Evolutionary conservation across 1,140 invertebrate genomes (phyloP).

Genomic region (Lucilia sericata): DNA sequence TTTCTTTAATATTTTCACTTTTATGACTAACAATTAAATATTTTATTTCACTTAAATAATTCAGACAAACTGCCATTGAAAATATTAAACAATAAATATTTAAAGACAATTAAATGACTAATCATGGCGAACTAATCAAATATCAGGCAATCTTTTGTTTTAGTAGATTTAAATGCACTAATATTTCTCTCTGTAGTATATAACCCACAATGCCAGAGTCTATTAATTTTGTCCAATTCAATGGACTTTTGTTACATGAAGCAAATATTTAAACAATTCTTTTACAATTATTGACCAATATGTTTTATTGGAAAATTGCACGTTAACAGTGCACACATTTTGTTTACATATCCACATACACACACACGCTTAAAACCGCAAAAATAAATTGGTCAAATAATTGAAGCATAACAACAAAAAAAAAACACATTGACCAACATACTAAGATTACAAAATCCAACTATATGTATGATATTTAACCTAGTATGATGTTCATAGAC

Average conservation of each 20-base stretch:
- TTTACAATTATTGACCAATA: slow-evolving; percentile 10
- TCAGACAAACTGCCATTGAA: too few species aligned
- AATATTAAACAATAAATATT: too few species aligned
- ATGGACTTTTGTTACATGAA: background rate
- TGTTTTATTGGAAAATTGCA: background rate
- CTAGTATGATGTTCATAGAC: background rate
- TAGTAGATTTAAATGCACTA: too few species aligned
- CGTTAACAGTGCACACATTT: background rate
- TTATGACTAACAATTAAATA: too few species aligned
- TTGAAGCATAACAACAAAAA: background rate
- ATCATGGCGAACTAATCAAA: background rate
- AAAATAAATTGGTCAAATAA: slow-evolving; percentile 20
- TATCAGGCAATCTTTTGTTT: background rate
- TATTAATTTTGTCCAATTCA: slow-evolving; percentile 1
- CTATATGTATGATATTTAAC: background rate
- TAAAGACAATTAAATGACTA: background rate
- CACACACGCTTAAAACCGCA: background rate
- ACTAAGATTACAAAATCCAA: background rate
- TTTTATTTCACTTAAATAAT: too few species aligned
- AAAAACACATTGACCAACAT: background rate
- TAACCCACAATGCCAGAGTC: background rate
- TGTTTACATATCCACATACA: background rate
- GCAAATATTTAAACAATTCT: slow-evolving; percentile 19
- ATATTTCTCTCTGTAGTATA: too few species aligned
- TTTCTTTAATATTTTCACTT: too few species aligned